Evolutionary conservation across 2,113 vertebrate genomes (phyloP), one percentile per base, ranked within the genome.

Genomic region (Misgurnus mizolepis): DNA sequence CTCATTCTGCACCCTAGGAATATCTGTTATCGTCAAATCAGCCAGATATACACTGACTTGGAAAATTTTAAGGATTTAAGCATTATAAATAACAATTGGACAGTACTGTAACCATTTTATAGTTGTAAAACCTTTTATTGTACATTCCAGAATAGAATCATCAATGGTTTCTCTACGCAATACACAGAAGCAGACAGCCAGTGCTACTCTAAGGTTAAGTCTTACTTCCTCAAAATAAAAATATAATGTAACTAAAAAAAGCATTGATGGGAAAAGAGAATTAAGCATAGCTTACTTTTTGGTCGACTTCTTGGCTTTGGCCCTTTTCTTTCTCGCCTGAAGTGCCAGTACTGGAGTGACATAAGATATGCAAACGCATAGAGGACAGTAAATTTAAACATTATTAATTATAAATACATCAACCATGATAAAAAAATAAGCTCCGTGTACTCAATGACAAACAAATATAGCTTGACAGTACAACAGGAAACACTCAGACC

Each of bases 241-340:
- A 4, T 34, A 5, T 3, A 12, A 22, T 12, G 12, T 12, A 49
- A 49, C 6, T 27, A 27, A 39, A 70, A 1, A 43, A 71, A 34
- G 4, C 15, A 8, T 14, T 5, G 62, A 2, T 1, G n/a, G 17
- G 67, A 58, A 4, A 7, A 58, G 0, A 8, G 11, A 15, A 12
- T n/a, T 8, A 62, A 7, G 3, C 17, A 14, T 9, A 17, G 91
- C 95, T 97, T 88, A 98, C 95, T 98, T 98, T 88, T 95, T 96
- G 92, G 88, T 95, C 88, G 95, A 92, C 88, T 98, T 98, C 92
- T 98, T 98, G 80, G 94, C 95, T 89, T 98, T 98, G 76, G 88
- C 94, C 88, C 96, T 93, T 88, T 97, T 98, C 92, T 98, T 98
- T 70, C 96, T 95, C 83, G 97, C 97, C 92, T 98, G 97, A 85